phyloP scores from a whole-genome alignment of 2,113 vertebrate species.

The Dasyurus viverrinus region DNA sequence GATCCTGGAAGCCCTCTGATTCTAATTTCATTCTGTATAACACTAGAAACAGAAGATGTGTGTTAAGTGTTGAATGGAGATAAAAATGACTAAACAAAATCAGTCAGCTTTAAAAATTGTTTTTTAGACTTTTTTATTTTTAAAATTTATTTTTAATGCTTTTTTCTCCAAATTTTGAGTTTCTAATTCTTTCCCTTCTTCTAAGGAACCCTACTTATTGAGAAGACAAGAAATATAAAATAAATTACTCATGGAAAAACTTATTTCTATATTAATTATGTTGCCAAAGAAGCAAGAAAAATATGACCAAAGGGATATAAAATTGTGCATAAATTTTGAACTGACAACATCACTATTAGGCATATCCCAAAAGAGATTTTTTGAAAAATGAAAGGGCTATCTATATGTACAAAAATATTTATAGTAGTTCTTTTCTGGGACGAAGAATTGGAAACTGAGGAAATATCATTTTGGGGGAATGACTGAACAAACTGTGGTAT shows the following conservation, averaged over 20 bases:
- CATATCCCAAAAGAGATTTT: too few relatives aligned
- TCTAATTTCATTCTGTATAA: neutral
- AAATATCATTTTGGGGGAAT: too few relatives aligned
- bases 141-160: neutral
- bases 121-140: neutral
- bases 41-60: neutral
- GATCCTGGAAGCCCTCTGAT: neutral
- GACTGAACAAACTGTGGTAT: too few relatives aligned
- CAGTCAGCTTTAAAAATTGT: neutral
- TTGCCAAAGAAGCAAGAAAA: neutral
- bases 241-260: neutral
- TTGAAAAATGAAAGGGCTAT: too few relatives aligned
- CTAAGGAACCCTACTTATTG: neutral
- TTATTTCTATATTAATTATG: neutral
- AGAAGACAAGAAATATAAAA: neutral
- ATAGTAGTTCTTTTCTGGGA: too few relatives aligned
- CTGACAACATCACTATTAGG: too few relatives aligned
- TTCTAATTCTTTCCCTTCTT: neutral
- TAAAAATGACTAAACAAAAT: neutral
- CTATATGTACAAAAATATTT: too few relatives aligned
- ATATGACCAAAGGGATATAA: neutral
- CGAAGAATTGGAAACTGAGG: too few relatives aligned
- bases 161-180: neutral
- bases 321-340: too few relatives aligned
- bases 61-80: neutral